Evolutionary conservation across 2,888 invertebrate genomes (phyloP).

Genomic region (Conistra vaccinii): DNA sequence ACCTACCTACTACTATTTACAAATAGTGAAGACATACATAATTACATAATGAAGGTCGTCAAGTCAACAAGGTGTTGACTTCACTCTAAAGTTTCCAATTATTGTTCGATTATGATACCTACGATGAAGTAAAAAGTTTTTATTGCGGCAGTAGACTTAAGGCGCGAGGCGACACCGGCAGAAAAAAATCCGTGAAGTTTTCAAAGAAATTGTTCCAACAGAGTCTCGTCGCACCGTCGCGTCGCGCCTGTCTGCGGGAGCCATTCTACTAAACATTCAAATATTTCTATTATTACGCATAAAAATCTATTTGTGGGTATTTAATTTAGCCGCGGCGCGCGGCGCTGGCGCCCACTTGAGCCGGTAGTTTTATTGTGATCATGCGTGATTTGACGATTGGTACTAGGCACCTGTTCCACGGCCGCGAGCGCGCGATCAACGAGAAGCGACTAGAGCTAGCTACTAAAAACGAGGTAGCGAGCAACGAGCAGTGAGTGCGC

Average conservation of each 20-base stretch:
- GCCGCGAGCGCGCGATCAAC: too few relatives aligned
- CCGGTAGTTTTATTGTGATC: not conserved
- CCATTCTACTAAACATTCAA: not conserved
- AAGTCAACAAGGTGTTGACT: too few relatives aligned
- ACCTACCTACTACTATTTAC: not conserved
- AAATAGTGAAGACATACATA: not conserved
- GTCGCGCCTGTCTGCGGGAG: too few relatives aligned
- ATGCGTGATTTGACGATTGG: not conserved
- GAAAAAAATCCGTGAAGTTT: too few relatives aligned
- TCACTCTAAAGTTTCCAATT: not conserved
- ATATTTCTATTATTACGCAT: constrained; percentile 1
- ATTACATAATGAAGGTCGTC: constrained; percentile 10
- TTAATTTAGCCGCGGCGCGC: not conserved
- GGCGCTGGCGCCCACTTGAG: too few relatives aligned
- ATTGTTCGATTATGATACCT: not conserved
- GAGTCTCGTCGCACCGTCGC: too few relatives aligned
- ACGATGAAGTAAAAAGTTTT: not conserved
- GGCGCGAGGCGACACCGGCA: too few relatives aligned
- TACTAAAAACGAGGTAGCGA: too few relatives aligned
- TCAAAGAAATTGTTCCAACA: too few relatives aligned
- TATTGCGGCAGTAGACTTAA: not conserved
- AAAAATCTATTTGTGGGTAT: constrained; percentile 1
- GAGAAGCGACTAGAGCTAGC: too few relatives aligned
- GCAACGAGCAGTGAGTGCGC: too few relatives aligned
- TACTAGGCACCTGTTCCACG: not conserved